Base-by-base conservation (phyloP, 2,113 vertebrate species). In the Vanacampus margaritifer region DNA sequence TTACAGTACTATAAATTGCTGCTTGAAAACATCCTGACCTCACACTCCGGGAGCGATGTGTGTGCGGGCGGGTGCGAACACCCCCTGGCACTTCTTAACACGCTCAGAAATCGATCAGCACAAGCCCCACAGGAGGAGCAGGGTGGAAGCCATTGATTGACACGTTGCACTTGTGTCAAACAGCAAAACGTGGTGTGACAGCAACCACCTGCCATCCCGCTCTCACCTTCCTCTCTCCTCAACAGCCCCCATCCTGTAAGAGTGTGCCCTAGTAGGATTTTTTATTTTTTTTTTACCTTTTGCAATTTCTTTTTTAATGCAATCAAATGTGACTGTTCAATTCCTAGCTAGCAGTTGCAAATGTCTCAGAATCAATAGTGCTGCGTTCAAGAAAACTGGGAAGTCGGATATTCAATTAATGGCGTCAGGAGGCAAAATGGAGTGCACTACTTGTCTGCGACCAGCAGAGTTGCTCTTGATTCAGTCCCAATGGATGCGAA, bases 81-180 rank as follows among this genome's bases (percentile, higher is more conserved):
- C 83, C 86, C 84, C 86, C 79, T 80, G 80, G 82, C 81, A 78
- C 48, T 83, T 57, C 76, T 79, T 43, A 83, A 87, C 89, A 88
- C 83, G 77, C 83, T 86, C 74, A 77, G 83, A 86, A 88, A 90
- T 90, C 89, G 82, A 90, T 90, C 54, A 83, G 63, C 87, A 84
- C 86, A 78, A 74, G 82, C 86, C 89, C 86, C 84, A 79, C 59
- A 87, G 86, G 87, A 87, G 86, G 80, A 63, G 76, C 75, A 64
- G 75, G 83, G 83, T 86, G 87, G 86, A 89, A 85, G 87, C 85
- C 89, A 90, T 89, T 90, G 89, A 90, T 90, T 90, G 89, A 90
- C 89, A 89, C 64, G 71, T 85, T 86, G 66, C 81, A 81, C 85
- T 85, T 76, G 83, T 90, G 89, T 90, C 87, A 88, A 87, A 87